Evolutionary conservation across 2,888 invertebrate genomes (phyloP).

Genomic region (Acrocyrtus sp.): DNA sequence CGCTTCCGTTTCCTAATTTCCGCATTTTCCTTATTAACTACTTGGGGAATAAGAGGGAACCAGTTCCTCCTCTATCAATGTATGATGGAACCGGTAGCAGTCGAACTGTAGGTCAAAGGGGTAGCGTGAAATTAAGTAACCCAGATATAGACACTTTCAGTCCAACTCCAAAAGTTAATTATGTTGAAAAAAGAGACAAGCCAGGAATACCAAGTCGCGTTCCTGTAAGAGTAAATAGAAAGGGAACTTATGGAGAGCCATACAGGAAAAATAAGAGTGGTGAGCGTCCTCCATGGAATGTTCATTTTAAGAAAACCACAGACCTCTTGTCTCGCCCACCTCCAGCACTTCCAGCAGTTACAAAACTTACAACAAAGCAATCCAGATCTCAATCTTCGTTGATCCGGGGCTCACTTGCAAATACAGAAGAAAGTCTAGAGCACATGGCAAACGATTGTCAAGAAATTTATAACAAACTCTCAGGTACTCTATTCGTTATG

Average conservation of each 20-base stretch:
- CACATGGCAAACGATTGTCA: not conserved
- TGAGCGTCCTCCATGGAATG: slow-evolving; percentile 25
- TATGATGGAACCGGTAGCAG: too few species aligned
- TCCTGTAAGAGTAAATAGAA: too few species aligned
- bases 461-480: not conserved
- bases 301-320: slow-evolving; percentile 10
- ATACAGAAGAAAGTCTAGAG: slow-evolving; percentile 3
- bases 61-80: too few species aligned
- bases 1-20: not conserved
- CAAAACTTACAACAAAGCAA: not conserved
- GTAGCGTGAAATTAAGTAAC: too few species aligned
- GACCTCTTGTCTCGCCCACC: slow-evolving; percentile 6
- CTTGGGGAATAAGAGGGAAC: too few species aligned
- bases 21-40: not conserved
- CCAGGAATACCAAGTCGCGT: too few species aligned
- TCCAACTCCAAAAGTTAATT: too few species aligned
- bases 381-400: not conserved
- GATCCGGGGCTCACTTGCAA: too few species aligned
- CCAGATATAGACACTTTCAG: too few species aligned
- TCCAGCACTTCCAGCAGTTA: slow-evolving; percentile 4
- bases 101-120: too few species aligned
- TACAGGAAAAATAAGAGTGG: not conserved
- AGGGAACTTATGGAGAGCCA: slow-evolving; percentile 7
- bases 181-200: not conserved
- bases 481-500: slow-evolving; percentile 1